Evolutionary conservation across 2,797 vertebrate genomes (phyloP).

Genomic region (Tympanoctomys barrerae): DNA sequence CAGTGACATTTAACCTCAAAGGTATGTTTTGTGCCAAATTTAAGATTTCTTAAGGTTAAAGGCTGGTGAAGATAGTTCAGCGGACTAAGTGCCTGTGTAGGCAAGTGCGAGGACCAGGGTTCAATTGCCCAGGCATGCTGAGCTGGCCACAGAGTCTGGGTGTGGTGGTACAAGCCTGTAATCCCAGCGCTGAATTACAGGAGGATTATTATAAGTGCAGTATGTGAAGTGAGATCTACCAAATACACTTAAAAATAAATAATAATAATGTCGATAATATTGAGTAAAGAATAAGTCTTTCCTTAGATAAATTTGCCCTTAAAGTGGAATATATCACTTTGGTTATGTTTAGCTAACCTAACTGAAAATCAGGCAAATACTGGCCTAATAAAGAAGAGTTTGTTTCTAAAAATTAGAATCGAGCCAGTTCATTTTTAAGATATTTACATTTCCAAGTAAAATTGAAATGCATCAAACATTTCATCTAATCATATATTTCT

Average conservation of each 20-base stretch:
- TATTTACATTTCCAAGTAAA: slow-evolving; percentile 56
- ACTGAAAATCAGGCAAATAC: slow-evolving; percentile 46
- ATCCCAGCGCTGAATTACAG: too few species aligned
- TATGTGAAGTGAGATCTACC: too few species aligned
- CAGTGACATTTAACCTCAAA: slow-evolving; percentile 47
- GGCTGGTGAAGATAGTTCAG: too few species aligned
- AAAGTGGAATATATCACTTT: slow-evolving; percentile 45
- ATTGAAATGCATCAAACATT: slow-evolving; percentile 48
- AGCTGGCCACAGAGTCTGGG: too few species aligned
- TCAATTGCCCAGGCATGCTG: too few species aligned
- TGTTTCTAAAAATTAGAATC: slow-evolving; percentile 60
- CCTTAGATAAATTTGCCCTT: slow-evolving; percentile 47
- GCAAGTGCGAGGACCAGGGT: too few species aligned
- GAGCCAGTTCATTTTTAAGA: slow-evolving; percentile 30
- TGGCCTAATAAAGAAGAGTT: slow-evolving; percentile 50
- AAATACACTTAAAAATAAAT: too few species aligned
- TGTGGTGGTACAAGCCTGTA: too few species aligned
- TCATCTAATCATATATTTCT: slow-evolving; percentile 46
- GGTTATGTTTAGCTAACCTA: slow-evolving; percentile 49
- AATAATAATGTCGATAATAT: neutral
- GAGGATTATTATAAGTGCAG: too few species aligned
- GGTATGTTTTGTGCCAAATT: slow-evolving; percentile 35
- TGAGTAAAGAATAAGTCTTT: slow-evolving; percentile 66
- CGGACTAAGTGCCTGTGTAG: too few species aligned
- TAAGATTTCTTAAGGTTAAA: slow-evolving; percentile 58